Base-by-base conservation (phyloP, 2,113 vertebrate genomes). In the Sitta europaea region DNA sequence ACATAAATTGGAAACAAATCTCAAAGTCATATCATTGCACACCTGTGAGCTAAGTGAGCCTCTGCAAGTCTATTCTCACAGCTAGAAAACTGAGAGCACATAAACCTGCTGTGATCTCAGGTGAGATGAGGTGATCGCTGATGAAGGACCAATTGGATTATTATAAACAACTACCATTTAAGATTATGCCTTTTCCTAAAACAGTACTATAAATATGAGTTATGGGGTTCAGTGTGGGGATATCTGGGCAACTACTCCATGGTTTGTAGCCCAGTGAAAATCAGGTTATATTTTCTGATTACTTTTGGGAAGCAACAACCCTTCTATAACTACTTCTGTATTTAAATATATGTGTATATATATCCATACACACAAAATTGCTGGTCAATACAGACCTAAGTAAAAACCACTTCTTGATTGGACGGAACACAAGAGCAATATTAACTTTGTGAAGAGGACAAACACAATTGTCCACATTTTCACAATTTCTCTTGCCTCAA, bases 131-230 rank as follows among this genome's bases (percentile, higher is more conserved):
- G 92, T 95, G 94, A 86, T 66, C 75, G 76, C 63, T 92, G 91
- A 96, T 38, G 63, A 83, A 94, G 63, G 54, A 92, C 33, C 82
- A 90, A 94, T 74, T 88, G 76, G 94, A 97, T 95, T 88, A 95
- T 62, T 94, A 80, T 94, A 85, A 97, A 96, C 94, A 95, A 90
- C 78, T 63, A 73, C 38, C 42, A 63, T 40, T 81, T 81, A 48
- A 76, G 62, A 70, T 78, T 54, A 65, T 33, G 33, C 4, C 24
- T 92, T 68, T 87, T 91, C 70, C 70, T 91, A 62, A 78, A 94
- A 78, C 12, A 35, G 12, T 25, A 22, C 36, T 58, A 75, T 59
- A 78, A 87, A 72, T 36, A 70, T 0, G 0, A 92, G 40, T 62
- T 94, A 50, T 22, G 18, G 28, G 12, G 38, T 38, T 93, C 50